Conservation (phyloP, 2,888 invertebrate species). For the Sepiola atlantica region DNA sequence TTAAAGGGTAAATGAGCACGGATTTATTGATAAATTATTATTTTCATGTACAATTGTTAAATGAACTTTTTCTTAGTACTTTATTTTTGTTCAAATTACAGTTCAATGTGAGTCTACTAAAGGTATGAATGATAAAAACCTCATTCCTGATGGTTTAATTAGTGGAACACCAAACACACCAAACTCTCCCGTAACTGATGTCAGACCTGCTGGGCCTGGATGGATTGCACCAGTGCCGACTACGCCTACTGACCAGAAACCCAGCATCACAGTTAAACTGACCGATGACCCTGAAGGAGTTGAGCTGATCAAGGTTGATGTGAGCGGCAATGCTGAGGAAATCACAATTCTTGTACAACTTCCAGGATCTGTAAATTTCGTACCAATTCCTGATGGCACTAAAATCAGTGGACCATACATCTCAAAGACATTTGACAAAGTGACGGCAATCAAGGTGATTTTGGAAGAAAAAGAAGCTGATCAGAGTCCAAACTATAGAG, state of each 20-base stretch:
- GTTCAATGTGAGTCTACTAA: background rate
- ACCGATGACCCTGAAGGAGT: conserved; percentile 38
- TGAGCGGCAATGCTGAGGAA: background rate
- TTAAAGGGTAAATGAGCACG: too few species aligned
- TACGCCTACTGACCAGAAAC: background rate
- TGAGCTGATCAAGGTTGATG: background rate
- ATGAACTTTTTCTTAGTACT: too few species aligned
- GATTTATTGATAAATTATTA: too few species aligned
- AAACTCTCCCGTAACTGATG: background rate
- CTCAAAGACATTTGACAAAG: too few species aligned
- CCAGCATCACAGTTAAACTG: background rate
- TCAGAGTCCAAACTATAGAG: too few species aligned
- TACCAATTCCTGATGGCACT: background rate
- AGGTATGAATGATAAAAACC: background rate
- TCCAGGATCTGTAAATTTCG: conserved; percentile 33
- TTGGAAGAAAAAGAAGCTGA: too few species aligned
- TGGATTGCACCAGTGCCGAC: conserved; percentile 12
- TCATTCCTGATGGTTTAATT: conserved; percentile 24
- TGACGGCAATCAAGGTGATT: too few species aligned
- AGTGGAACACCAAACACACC: conserved; percentile 15
- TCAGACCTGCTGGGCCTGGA: background rate
- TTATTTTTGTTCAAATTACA: background rate
- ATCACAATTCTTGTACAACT: background rate
- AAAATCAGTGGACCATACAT: background rate
- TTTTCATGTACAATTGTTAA: background rate